Base-by-base conservation (phyloP, 1,140 invertebrate species). In the Euglossa dilemma region DNA sequence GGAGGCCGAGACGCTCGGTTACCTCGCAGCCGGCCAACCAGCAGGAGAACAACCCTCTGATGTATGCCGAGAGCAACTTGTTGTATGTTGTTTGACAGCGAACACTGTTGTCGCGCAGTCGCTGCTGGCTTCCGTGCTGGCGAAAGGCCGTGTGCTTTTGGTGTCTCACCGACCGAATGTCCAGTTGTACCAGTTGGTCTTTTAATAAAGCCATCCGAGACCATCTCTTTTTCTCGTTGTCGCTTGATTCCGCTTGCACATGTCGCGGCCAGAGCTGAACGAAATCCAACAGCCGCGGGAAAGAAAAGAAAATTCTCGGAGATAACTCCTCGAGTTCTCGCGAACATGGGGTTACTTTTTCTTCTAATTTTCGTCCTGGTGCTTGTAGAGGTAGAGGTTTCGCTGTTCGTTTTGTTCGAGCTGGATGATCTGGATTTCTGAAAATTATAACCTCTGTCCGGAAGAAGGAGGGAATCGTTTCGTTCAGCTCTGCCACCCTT, bases 11-110 rank as follows among this genome's bases (percentile, higher is more conserved):
- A 71, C 87, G 93, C n/a, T 93, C 93, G 72, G 86, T 91, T 72
- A 89, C 89, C 59, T 91, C 92, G 45, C 93, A 94, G 75, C 91
- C 92, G 64, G 79, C 89, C 56, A 93, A 91, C 90, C 91, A 92
- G 87, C 93, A 94, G 92, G 94, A 94, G 84, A 94, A 93, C 93
- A 94, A 94, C 88, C 94, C 93, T 80, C 91, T 94, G 86, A 94
- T 94, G 94, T 94, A 94, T 90, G 94, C 76, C 88, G 69, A 72
- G 25, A 66, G 20, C 76, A 80, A 52, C 43, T 82, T 82, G 80
- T 82, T 83, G 75, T 83, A 77, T 83, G 81, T 83, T 77, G 81
- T 78, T 76, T 67, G 75, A 63, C 18, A 43, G 43, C 45, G 45
- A 71, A 73, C 77, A 67, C 25, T 72, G 59, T 72, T 84, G 50